Evolutionary conservation across 1,140 invertebrate genomes (phyloP), one percentile per base, ranked within the genome.

Genomic region (Atta colombica): DNA sequence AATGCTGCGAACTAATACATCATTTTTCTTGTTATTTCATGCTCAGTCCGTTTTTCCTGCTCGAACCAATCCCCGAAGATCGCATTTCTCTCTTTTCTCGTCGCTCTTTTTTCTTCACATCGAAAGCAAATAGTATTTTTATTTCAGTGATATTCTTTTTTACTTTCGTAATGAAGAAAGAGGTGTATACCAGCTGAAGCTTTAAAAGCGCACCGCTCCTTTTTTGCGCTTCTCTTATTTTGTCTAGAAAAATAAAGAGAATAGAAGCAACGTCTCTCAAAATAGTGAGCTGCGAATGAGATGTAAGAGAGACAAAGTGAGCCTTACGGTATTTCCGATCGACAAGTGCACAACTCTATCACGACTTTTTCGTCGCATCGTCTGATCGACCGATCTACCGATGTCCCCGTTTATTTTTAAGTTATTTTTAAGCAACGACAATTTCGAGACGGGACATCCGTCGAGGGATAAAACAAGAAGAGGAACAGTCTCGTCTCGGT

Each of bases 191-290:
- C 66, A 71, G 49, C 31, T 10, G 21, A 55, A 35, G 53, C 28
- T 45, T 71, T 71, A 45, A 55, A 68, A 71, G 65, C 35, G 35
- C 31, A 14, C 12, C 35, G 66, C 51, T 28, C 25, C 58, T 39
- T 69, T 69, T 58, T 69, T 14, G 31, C 77, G 16, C 10, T 45
- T n/a, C 49, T 60, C 68, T 81, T 60, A 71, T 45, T 58, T 71
- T 12, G 77, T 81, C 53, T 71, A 71, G 65, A 71, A 35, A 71
- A 81, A 71, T 71, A 81, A 81, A 14, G 51, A 58, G 66, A 58
- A 58, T 71, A 18, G 21, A 16, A 81, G 35, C 18, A 28, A 14
- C 35, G 31, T 55, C 53, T 81, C 66, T 81, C 53, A 53, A 81
- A 81, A 71, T 81, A 81, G 65, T n/a, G 5, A 80, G n/a, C n/a